Evolutionary conservation across 2,888 invertebrate genomes (phyloP), one percentile per base, ranked within the genome.

Genomic region (Holacanthella duospinosa): DNA sequence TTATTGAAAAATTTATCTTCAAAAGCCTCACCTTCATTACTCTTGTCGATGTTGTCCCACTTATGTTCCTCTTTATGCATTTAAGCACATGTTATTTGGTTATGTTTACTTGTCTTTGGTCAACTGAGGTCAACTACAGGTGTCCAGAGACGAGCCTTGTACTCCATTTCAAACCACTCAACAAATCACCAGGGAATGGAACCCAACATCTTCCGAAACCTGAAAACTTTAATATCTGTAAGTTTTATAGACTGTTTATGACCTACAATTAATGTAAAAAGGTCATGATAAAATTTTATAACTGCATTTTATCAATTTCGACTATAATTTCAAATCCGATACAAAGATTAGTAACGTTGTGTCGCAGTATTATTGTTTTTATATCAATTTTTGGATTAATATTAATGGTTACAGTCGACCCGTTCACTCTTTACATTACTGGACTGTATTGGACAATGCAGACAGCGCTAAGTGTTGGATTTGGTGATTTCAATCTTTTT

Each of bases 11-110:
- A 29, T 60, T 55, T 16, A 70, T 72, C 26, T 67, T 60, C 56
- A 64, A 60, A 29, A 68, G 68, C n/a, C 55, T 72, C 1, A 66
- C 69, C 1, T 65, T 72, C 12, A 25, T 71, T 26, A 69, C 68
- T 29, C 55, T 72, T 1, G 24, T 70, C 6, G 69, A 72, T 67
- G 67, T 72, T 36, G 60, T 67, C 16, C 72, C 72, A 1, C 26
- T 69, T 27, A 64, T 69, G 66, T 61, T 69, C 21, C 9, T 71
- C 2, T 69, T 70, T 36, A 58, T 71, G 0, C 70, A 68, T 28
- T 16, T 65, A 0, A 27, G 62, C n/a, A 59, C 66, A 1, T 72
- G 69, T 44, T 16, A 67, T 4, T 54, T 64, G 16, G 63, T 71
- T 9, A 19, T 43, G 1, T 3, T 43, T 0, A 69, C 68, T 43